These are phyloP conservation scores for Bubo scandiacus DNA, from an alignment of 2,113 vertebrate genomes.

Conservation along the genomic window DNA sequence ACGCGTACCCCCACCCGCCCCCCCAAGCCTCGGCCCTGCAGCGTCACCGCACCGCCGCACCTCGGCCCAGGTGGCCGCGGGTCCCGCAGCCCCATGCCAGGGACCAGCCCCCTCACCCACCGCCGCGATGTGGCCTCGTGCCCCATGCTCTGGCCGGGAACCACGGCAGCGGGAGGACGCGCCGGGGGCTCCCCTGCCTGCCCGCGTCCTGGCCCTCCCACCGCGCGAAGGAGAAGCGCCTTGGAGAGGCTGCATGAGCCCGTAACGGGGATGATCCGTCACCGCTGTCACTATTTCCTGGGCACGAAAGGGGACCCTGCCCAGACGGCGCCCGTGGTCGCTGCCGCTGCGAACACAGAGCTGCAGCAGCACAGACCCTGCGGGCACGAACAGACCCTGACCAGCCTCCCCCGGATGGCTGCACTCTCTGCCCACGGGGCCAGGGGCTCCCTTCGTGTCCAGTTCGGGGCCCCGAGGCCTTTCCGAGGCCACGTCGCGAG, in stretches of 20 bases:
- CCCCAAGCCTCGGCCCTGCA: background rate
- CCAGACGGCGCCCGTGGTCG: fast-evolving
- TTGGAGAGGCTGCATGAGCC: background rate
- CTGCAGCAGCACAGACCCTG: fast-evolving
- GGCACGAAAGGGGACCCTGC: background rate
- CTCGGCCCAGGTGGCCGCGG: no score
- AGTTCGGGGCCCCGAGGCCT: background rate
- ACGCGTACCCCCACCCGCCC: fast-evolving
- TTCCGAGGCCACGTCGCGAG: background rate
- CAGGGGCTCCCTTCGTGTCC: background rate
- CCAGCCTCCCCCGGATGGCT: fast-evolving
- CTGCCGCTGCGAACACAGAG: background rate
- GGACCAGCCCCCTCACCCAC: background rate
- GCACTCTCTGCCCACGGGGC: background rate
- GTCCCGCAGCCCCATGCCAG: background rate
- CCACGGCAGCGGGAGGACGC: fast-evolving
- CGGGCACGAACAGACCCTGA: background rate
- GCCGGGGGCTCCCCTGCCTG: background rate
- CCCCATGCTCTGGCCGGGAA: no score
- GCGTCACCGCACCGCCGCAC: background rate
- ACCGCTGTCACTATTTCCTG: background rate
- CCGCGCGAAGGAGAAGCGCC: background rate
- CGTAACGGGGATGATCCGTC: fast-evolving
- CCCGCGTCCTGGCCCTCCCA: fast-evolving
- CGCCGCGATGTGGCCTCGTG: no score